Percentiles rank a stretch among this genome's conserved stretches.
These are phyloP conservation scores for Drosophila insularis DNA, from an alignment of 1,140 invertebrate species.

Conservation along the genomic window DNA sequence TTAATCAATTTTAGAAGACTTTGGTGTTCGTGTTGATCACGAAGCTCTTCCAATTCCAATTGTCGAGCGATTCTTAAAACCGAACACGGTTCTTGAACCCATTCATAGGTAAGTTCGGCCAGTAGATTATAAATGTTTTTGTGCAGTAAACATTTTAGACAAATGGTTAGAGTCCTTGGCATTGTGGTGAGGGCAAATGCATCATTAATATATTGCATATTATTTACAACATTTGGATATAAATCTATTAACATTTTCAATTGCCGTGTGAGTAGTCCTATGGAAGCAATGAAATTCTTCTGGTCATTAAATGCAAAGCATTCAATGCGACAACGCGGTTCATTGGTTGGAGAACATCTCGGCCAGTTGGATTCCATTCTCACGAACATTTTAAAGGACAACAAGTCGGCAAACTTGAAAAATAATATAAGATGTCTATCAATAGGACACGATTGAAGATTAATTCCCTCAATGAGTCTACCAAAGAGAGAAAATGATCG, in stretches of 20 bases:
- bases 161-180: not conserved
- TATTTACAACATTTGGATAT: not conserved
- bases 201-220: conserved; percentile 20
- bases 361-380: not conserved
- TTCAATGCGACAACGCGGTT: conserved; percentile 21
- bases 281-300: conserved; percentile 22
- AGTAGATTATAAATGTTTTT: not conserved
- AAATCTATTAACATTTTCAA: not conserved
- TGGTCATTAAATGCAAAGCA: conserved; percentile 32
- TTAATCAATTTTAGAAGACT: not conserved
- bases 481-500: not conserved
- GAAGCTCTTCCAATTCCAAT: not conserved
- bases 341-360: not conserved
- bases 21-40: not conserved
- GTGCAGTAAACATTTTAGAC: not conserved
- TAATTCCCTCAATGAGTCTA: conserved; percentile 13
- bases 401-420: conserved; percentile 21
- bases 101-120: conserved; percentile 1
- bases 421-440: conserved; percentile 13
- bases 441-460: not conserved
- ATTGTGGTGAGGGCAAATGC: conserved; percentile 8
- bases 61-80: not conserved
- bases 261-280: not conserved
- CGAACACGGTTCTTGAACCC: not conserved
- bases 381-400: conserved; percentile 16